Evolutionary conservation across 1,140 invertebrate species (phyloP).

Genomic region (Hydropsyche tenuis): DNA sequence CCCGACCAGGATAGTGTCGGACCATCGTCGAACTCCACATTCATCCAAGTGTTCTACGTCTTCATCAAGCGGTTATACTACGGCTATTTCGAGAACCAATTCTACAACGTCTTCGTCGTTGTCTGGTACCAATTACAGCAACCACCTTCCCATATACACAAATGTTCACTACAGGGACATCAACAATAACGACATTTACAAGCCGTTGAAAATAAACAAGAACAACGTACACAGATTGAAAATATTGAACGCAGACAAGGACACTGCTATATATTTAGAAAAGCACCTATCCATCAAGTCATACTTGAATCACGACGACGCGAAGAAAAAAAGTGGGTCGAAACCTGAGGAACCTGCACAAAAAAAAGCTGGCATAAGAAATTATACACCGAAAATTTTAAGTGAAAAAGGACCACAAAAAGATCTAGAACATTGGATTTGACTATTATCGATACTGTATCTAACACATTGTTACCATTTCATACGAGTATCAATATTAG

Average conservation of each 20-base stretch:
- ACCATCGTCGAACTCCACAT: conserved; percentile 18
- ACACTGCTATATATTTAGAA: conserved; percentile 60
- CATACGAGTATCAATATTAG: conserved; percentile 1
- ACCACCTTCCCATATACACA: conserved; percentile 60
- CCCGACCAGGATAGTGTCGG: conserved; percentile 53
- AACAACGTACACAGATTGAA: conserved; percentile 60
- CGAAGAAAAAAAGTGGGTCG: conserved; percentile 53
- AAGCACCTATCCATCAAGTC: conserved; percentile 68
- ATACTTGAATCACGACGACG: conserved; percentile 64
- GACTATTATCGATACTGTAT: conserved; percentile 10
- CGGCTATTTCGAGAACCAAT: conserved; percentile 54
- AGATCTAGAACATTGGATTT: conserved; percentile 59
- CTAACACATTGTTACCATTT: not conserved
- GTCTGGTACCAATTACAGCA: conserved; percentile 56
- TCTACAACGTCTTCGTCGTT: conserved; percentile 51
- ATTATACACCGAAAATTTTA: conserved; percentile 72
- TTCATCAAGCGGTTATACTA: conserved; percentile 53
- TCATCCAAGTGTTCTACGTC: conserved; percentile 18
- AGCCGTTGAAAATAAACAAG: conserved; percentile 61
- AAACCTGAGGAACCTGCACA: conserved; percentile 53
- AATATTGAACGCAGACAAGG: conserved; percentile 55
- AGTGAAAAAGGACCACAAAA: conserved; percentile 59
- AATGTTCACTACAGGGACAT: conserved; percentile 62
- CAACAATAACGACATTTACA: conserved; percentile 63
- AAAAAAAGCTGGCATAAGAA: conserved; percentile 66